Base-by-base conservation (phyloP, 92 coral and sea anemone genomes). In the Pocillopora grandis region DNA sequence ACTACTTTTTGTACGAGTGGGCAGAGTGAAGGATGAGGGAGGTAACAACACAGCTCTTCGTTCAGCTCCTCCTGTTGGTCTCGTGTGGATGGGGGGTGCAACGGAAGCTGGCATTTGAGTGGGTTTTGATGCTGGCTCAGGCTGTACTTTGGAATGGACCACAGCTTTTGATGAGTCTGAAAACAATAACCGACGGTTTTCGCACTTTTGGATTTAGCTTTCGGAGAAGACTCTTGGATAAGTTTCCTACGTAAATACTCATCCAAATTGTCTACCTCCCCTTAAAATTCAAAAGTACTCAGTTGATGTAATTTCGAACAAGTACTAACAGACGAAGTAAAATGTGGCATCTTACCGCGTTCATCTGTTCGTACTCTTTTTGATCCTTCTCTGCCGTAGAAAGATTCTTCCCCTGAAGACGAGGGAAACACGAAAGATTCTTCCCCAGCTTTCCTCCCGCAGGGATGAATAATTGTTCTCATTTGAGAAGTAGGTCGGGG, bases 351-450 rank as follows among this genome's bases (percentile, higher is more conserved):
- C 73, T 73, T 52, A 83, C 86, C 86, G 48, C 14, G 56, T 27
- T 62, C 55, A 31, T 72, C 79, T 23, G 12, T 33, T 23, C 6
- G 17, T 42, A 80, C 3, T 16, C 13, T 58, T 62, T 57, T 48
- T 9, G 80, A 5, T 19, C 73, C 58, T 12, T 83, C 80, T 18
- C 62, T 15, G 48, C 48, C 65, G 19, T 31, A 31, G 10, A 65
- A 74, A 18, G 86, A 73, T 14, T 88, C 93, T 65, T 92, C 95
- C 63, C 93, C 84, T 60, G 92, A 92, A 58, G 95, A 92, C 9
- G 85, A 81, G 19, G 89, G 90, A 62, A 92, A 90, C 35, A 81
- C 76, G 42, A 92, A 71, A 0, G 95, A 92, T 77, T 81, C 91
- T 16, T 92, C 94, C 77, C 93, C 77, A 17, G 82, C 88, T 80